Conservation (phyloP, 1,140 invertebrate species). For the Bombyx mandarina region DNA sequence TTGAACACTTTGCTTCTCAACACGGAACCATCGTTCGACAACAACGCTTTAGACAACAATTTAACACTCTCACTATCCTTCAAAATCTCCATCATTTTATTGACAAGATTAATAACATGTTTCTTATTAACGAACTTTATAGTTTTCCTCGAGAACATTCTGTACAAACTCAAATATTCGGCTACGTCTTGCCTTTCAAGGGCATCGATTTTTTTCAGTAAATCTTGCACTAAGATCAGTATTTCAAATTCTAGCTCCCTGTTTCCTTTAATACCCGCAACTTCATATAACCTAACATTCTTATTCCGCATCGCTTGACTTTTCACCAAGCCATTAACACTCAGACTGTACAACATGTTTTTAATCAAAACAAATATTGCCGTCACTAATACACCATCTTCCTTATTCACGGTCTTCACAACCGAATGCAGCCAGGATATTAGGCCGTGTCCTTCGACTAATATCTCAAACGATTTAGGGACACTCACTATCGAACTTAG, state of each 20-base stretch:
- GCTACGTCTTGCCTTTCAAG: conserved; percentile 35
- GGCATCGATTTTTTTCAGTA: conserved; percentile 25
- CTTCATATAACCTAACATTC: conserved; percentile 16
- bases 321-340: conserved; percentile 30
- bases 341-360: conserved; percentile 40
- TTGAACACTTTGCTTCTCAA: neutral
- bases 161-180: conserved; percentile 34
- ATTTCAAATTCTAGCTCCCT: conserved; percentile 50
- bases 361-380: conserved; percentile 29
- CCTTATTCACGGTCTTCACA: conserved; percentile 23
- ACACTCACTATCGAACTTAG: conserved; percentile 73
- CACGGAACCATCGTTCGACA: neutral
- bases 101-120: conserved; percentile 36
- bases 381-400: neutral
- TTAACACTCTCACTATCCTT: conserved; percentile 26
- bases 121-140: conserved; percentile 46
- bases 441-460: conserved; percentile 75
- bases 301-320: conserved; percentile 24
- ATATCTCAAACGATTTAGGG: conserved; percentile 72
- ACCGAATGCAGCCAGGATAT: conserved; percentile 73
- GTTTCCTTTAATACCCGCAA: conserved; percentile 38
- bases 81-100: conserved; percentile 21
- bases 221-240: conserved; percentile 31
- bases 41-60: neutral
- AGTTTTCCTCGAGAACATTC: conserved; percentile 38